Evolutionary conservation across 1,140 invertebrate genomes (phyloP), one percentile per base, ranked within the genome.

Genomic region (Lysiphlebus fabarum): DNA sequence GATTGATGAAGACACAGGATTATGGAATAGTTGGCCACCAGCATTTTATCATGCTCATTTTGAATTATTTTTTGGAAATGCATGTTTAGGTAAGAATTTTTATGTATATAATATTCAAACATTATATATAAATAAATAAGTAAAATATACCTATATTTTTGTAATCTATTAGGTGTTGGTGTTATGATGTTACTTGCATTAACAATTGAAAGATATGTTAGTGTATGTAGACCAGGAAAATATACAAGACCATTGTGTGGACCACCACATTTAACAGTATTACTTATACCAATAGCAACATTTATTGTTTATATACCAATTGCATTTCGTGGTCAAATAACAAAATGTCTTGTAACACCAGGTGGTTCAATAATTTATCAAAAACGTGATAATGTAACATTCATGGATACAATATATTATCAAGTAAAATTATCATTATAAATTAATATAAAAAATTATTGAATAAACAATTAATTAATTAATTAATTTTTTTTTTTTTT

Each of bases 171-270:
- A 87, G 87, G 87, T 14, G 82, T 88, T 4, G 85, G 89, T 10
- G 89, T 91, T 0, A 84, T 92, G 77, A 89, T 90, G 85, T 82
- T 93, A 6, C 81, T 91, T 36, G 89, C 88, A 10, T 81, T 92
- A 62, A 92, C 90, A 9, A 80, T 90, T 12, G 90, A 92, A 72
- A 81, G 90, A 7, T 92, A 91, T 75, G 83, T 91, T 4, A 90
- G 90, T 42, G 90, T 93, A 2, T 92, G 90, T 68, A 87, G 90
- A 75, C 87, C 90, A 14, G 84, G 85, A 10, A 70, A 71, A 55
- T 79, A 83, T 78, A 72, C 85, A 62, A 71, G 86, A 64, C 80
- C 85, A 81, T 76, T 79, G 76, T 81, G 82, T 75, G 75, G 84
- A 65, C 85, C 83, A 43, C 84, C 79, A 45, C 78, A 83, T 36